These are phyloP conservation scores for Gonocerus acuteangulatus DNA, from an alignment of 2,888 invertebrate genomes.

Conservation along the genomic window DNA sequence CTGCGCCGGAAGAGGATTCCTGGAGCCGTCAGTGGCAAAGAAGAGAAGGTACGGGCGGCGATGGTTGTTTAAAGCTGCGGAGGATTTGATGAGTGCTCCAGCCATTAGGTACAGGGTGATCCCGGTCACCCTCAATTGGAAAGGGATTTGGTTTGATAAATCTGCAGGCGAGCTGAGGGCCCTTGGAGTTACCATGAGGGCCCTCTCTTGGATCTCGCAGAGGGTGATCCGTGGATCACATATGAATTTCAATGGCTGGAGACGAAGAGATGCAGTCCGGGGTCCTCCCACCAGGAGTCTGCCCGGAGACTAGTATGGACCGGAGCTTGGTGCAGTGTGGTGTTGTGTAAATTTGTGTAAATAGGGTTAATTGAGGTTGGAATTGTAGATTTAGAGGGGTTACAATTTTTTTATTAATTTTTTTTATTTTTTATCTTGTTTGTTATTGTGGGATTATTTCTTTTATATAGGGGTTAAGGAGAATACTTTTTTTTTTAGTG, in stretches of 20 bases:
- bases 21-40: not conserved
- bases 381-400: too few relatives aligned
- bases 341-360: too few relatives aligned
- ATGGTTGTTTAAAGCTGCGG: not conserved
- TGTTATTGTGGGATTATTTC: too few relatives aligned
- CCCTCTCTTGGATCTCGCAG: conserved; percentile 36
- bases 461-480: too few relatives aligned
- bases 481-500: too few relatives aligned
- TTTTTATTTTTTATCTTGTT: too few relatives aligned
- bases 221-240: not conserved
- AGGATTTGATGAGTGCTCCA: not conserved
- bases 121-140: not conserved
- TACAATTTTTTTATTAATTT: too few relatives aligned
- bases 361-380: too few relatives aligned
- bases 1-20: not conserved
- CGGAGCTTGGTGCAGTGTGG: too few relatives aligned
- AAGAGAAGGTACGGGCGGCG: not conserved
- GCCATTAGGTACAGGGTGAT: not conserved
- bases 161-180: not conserved
- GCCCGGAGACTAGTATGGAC: too few relatives aligned
- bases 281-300: too few relatives aligned
- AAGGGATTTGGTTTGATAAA: conserved; percentile 3
- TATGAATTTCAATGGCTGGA: not conserved
- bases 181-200: conserved; percentile 32
- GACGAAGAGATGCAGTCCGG: too few relatives aligned